These are phyloP conservation scores for Oedothorax gibbosus DNA, from an alignment of 1,140 invertebrate species.

Conservation along the genomic window DNA sequence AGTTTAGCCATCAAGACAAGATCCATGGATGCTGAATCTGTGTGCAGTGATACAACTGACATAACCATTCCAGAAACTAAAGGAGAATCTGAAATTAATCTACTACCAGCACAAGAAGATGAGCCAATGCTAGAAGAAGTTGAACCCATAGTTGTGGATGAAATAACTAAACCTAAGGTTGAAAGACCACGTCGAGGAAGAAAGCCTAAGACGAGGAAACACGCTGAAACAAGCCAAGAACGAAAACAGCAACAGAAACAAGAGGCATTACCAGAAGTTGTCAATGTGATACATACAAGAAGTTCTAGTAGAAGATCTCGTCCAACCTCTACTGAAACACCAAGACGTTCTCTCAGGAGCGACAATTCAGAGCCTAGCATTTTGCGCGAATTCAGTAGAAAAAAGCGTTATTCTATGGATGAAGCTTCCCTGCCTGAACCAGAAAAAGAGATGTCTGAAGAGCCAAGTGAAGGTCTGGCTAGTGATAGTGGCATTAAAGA, in stretches of 20 bases:
- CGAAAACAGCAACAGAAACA: neutral
- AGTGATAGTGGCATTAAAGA: slow-evolving; percentile 4
- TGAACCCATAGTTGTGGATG: neutral
- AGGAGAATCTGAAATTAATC: slow-evolving; percentile 37
- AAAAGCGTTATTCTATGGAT: slow-evolving; percentile 21
- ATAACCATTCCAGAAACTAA: slow-evolving; percentile 57
- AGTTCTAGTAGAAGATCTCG: slow-evolving; percentile 37
- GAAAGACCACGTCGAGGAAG: slow-evolving; percentile 62
- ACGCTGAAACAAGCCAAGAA: slow-evolving; percentile 43
- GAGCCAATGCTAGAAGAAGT: slow-evolving; percentile 28
- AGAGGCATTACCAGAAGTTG: neutral
- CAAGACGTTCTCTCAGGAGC: slow-evolving; percentile 46
- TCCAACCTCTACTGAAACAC: slow-evolving; percentile 47
- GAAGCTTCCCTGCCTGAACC: slow-evolving; percentile 11
- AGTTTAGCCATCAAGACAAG: slow-evolving; percentile 23
- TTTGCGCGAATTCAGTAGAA: slow-evolving; percentile 10
- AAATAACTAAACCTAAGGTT: slow-evolving; percentile 29
- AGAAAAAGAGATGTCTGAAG: slow-evolving; percentile 33
- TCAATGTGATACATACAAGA: slow-evolving; percentile 17
- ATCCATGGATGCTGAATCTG: slow-evolving; percentile 53
- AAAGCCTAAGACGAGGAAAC: slow-evolving; percentile 63
- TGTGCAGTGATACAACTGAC: slow-evolving; percentile 57
- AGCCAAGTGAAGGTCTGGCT: neutral
- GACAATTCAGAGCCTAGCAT: slow-evolving; percentile 24
- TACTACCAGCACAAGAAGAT: neutral